phyloP scores from a whole-genome alignment of 2,113 vertebrate species.

The Desmodus rotundus region DNA sequence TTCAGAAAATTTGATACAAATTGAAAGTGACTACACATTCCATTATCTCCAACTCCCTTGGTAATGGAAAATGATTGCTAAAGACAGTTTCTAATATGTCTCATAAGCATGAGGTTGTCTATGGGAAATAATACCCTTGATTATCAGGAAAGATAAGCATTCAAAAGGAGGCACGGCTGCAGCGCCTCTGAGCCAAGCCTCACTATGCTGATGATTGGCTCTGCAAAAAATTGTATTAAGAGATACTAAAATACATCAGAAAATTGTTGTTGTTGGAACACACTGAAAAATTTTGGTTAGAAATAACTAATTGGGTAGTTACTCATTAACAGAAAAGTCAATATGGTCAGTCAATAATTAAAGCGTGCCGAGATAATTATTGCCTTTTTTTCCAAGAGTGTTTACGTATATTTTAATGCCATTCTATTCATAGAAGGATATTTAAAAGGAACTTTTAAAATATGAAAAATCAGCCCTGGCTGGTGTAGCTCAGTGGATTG shows the following conservation, averaged over 20 bases:
- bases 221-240: background rate
- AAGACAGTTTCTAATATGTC: conserved; percentile 72
- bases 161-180: background rate
- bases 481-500: too few species aligned
- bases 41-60: conserved; percentile 71
- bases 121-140: conserved; percentile 56
- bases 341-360: background rate
- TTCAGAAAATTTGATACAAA: conserved; percentile 75
- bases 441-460: background rate
- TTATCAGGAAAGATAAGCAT: conserved; percentile 68
- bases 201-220: background rate
- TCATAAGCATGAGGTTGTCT: conserved; percentile 58
- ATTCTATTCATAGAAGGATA: background rate
- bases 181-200: background rate
- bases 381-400: background rate
- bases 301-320: background rate
- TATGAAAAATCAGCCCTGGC: background rate
- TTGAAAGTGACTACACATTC: conserved; percentile 77
- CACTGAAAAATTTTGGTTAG: background rate
- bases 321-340: background rate
- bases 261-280: background rate
- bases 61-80: conserved; percentile 69
- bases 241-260: background rate
- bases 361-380: background rate
- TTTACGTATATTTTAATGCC: background rate